Percentiles rank a stretch among this genome's conserved stretches.
These are phyloP conservation scores for Acanthopleura granulata DNA, from an alignment of 2,888 invertebrate genomes.

Conservation along the genomic window DNA sequence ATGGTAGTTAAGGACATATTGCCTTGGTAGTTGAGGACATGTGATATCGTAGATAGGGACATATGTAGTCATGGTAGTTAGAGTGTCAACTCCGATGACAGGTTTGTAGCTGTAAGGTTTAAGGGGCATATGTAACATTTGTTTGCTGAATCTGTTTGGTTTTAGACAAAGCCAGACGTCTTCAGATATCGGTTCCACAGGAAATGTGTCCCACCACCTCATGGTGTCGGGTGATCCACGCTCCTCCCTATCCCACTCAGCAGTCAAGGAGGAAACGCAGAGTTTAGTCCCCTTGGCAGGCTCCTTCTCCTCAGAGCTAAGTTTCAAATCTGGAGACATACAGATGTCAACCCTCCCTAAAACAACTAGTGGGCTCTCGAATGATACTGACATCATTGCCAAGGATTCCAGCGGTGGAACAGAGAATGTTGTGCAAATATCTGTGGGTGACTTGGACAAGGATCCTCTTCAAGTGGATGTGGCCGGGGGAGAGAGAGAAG, in stretches of 20 bases:
- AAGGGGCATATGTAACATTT: neutral
- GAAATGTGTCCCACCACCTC: neutral
- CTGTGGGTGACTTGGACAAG: neutral
- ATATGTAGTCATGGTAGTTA: too few relatives aligned
- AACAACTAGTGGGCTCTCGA: neutral
- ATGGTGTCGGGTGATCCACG: neutral
- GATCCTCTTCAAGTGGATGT: neutral
- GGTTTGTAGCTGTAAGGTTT: neutral
- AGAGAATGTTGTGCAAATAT: neutral
- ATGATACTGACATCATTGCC: neutral
- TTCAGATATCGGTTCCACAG: neutral
- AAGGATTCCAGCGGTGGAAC: neutral
- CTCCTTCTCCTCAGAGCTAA: neutral
- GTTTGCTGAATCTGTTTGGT: slow-evolving; percentile 10
- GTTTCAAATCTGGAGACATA: slow-evolving; percentile 4
- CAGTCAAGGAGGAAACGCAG: slow-evolving; percentile 13
- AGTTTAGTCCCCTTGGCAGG: slow-evolving; percentile 18
- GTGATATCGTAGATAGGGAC: too few relatives aligned
- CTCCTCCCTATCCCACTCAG: neutral
- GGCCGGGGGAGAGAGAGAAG: neutral
- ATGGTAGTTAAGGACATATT: too few relatives aligned
- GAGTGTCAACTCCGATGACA: too few relatives aligned
- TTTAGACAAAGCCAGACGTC: slow-evolving; percentile 23
- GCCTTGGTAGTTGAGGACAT: too few relatives aligned
- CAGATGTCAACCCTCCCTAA: slow-evolving; percentile 3